These are phyloP conservation scores for Coenonympha arcania DNA, from an alignment of 2,888 invertebrate species.

Conservation along the genomic window DNA sequence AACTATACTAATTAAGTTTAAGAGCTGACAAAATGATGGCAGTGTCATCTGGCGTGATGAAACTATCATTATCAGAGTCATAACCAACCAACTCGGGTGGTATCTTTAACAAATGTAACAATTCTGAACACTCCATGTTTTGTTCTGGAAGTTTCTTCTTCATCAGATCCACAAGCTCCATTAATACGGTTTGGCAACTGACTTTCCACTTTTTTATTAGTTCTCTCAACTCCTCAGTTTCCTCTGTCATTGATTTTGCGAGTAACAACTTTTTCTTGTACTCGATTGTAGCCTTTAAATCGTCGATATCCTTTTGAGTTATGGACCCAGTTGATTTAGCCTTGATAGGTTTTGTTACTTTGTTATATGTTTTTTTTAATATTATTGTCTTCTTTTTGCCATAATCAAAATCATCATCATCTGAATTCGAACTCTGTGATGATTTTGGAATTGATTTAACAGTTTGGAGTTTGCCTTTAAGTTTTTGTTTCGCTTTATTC, in stretches of 20 bases:
- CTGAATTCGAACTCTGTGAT: constrained; percentile 40
- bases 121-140: constrained; percentile 62
- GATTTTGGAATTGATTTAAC: constrained; percentile 26
- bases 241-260: constrained; percentile 52
- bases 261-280: constrained; percentile 56
- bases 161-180: constrained; percentile 64
- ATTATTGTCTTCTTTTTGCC: constrained; percentile 54
- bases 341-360: constrained; percentile 49
- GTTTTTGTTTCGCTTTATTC: constrained; percentile 24
- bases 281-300: constrained; percentile 55
- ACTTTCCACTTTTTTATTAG: constrained; percentile 71
- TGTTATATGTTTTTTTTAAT: constrained; percentile 53
- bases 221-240: constrained; percentile 61
- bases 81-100: constrained; percentile 64
- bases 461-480: constrained; percentile 18
- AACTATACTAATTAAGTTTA: background rate
- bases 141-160: constrained; percentile 54
- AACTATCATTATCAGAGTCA: constrained; percentile 66
- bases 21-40: constrained; percentile 43
- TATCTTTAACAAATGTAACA: constrained; percentile 66
- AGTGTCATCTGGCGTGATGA: constrained; percentile 55
- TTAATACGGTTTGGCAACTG: constrained; percentile 69
- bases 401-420: constrained; percentile 56
- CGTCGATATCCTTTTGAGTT: constrained; percentile 60
- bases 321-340: constrained; percentile 66